These are phyloP conservation scores for Melanotaenia maccullochi DNA, from an alignment of 2,797 vertebrate species.

Conservation along the genomic window DNA sequence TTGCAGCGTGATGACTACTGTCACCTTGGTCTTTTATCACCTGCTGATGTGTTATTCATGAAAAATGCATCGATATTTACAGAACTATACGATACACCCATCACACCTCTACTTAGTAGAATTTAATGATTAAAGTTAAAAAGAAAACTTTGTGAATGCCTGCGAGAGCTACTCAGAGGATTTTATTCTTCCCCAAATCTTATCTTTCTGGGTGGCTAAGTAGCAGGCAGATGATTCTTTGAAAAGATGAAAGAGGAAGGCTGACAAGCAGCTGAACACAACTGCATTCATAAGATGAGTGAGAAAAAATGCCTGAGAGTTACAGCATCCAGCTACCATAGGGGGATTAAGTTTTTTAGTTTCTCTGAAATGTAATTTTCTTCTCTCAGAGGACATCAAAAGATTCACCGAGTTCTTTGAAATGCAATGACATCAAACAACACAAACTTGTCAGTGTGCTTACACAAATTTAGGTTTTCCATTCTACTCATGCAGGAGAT, in stretches of 20 bases:
- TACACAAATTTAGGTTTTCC: background rate
- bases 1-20: too few relatives aligned
- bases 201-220: background rate
- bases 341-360: slow-evolving; percentile 30
- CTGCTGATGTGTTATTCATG: background rate
- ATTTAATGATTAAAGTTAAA: background rate
- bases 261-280: slow-evolving; percentile 31
- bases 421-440: slow-evolving; percentile 13
- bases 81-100: background rate
- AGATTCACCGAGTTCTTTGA: slow-evolving; percentile 18
- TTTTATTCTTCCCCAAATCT: slow-evolving; percentile 7
- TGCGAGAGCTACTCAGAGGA: background rate
- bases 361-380: slow-evolving; percentile 32
- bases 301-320: slow-evolving; percentile 30
- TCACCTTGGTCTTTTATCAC: background rate
- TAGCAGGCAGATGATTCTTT: slow-evolving; percentile 4
- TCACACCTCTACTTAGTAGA: background rate
- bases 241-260: slow-evolving; percentile 23
- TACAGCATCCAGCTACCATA: slow-evolving; percentile 41
- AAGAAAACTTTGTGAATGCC: too few relatives aligned
- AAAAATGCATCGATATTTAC: background rate
- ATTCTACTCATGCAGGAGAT: background rate
- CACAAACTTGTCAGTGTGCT: slow-evolving; percentile 6
- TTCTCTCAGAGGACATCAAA: slow-evolving; percentile 19
- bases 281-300: slow-evolving; percentile 21